Base-by-base conservation (phyloP, 1,140 invertebrate genomes). In the Chlorops oryzae region DNA sequence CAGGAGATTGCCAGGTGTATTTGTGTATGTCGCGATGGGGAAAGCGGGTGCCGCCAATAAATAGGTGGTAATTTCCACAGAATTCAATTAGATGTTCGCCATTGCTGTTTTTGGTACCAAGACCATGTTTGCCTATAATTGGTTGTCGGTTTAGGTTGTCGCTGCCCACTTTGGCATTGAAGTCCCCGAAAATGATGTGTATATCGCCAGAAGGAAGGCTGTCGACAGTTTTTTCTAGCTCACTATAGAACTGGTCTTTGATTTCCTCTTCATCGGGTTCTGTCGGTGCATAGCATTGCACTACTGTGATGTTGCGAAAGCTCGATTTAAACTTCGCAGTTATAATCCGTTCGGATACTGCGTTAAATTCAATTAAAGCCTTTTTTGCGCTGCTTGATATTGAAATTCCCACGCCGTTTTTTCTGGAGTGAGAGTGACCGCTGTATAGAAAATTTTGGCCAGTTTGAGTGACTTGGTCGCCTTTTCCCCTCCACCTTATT, bases 1-100 rank as follows among this genome's bases (percentile, higher is more conserved):
- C 24, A 2, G 23, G 21, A 12, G 18, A 37, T 22, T 38, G 10
- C 27, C 45, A 48, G 12, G 20, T 38, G 22, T 41, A 15, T 28
- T 49, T 49, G 7, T 49, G n/a, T 6, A 41, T 28, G 5, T 23
- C 38, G 7, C 13, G 6, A 40, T 49, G 47, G 5, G 37, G 23
- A 28, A 49, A 49, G 12, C 27, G 6, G 10, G 47, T 39, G n/a
- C 47, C 23, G 15, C 47, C 47, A 49, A 49, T 41, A 12, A 49
- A 27, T 2, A 46, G 21, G 3, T 46, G 34, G 20, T 22, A 17
- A 20, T 3, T 34, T 18, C 18, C 23, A 34, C 28, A 34, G 18
- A 20, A 5, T 1, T 46, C 32, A 2, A 35, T 9, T 5, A 46
- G 27, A 12, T n/a, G 17, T 13, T 46, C 20, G 12, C 44, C 44